Conservation (phyloP, 2,113 vertebrate genomes). For the Lampris megalopsis region DNA sequence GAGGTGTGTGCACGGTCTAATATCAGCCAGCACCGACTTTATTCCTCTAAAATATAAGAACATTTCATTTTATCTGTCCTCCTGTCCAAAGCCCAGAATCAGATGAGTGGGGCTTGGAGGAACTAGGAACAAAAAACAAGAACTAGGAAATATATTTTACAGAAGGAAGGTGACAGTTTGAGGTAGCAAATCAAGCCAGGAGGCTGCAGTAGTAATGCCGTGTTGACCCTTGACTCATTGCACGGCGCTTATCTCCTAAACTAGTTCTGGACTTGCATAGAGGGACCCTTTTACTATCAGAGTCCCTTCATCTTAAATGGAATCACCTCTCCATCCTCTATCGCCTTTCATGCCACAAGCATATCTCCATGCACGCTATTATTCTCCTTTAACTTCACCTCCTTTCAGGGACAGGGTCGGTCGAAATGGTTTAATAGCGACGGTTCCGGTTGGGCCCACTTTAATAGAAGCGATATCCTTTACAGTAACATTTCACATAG, state of each 20-base stretch:
- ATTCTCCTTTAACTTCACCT: neutral
- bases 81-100: conserved; percentile 1
- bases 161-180: neutral
- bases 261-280: neutral
- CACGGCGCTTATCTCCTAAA: neutral
- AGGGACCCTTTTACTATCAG: conserved; percentile 12
- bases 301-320: conserved; percentile 25
- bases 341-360: neutral
- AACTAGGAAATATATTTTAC: neutral
- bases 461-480: conserved; percentile 1
- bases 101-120: conserved; percentile 1
- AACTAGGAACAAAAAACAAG: neutral
- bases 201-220: neutral
- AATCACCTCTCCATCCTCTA: neutral
- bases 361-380: neutral
- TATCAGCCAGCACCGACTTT: neutral
- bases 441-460: conserved; percentile 14
- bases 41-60: conserved; percentile 22
- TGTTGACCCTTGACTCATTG: conserved; percentile 16
- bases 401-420: neutral
- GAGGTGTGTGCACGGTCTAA: conserved; percentile 15
- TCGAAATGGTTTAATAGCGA: neutral
- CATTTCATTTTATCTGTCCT: conserved; percentile 27
- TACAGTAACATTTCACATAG: conserved; percentile 1
- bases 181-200: neutral